Evolutionary conservation across 2,797 vertebrate species (phyloP).

Genomic region (Onychomys leucogaster): DNA sequence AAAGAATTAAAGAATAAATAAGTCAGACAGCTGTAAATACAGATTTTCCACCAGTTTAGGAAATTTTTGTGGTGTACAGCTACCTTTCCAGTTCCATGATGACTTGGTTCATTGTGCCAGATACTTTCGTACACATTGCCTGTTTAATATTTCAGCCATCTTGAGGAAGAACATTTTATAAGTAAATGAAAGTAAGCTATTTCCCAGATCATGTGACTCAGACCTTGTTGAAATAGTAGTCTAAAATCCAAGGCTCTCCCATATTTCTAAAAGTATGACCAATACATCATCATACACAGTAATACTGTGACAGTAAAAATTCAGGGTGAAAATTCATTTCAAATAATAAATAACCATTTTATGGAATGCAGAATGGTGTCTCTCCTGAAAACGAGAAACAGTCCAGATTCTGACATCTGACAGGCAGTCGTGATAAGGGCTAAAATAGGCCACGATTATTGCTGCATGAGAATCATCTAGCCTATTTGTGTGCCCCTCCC

Average conservation of each 20-base stretch:
- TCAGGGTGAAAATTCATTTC: neutral
- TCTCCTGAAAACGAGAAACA: slow-evolving; percentile 2
- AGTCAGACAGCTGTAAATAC: neutral
- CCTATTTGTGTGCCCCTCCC: slow-evolving; percentile 41
- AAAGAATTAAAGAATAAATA: slow-evolving; percentile 45
- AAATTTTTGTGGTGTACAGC: neutral
- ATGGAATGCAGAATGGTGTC: neutral
- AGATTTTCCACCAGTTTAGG: neutral
- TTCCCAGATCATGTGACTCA: neutral
- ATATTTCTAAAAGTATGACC: neutral
- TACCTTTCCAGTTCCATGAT: neutral
- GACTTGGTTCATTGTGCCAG: neutral
- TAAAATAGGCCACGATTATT: slow-evolving; percentile 51
- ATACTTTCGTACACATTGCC: neutral
- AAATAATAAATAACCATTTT: slow-evolving; percentile 45
- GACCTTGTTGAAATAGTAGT: neutral
- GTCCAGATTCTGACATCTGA: neutral
- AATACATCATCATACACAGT: neutral
- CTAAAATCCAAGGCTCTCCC: neutral
- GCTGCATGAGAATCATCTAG: slow-evolving; percentile 36
- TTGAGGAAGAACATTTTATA: slow-evolving; percentile 27
- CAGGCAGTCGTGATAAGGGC: neutral
- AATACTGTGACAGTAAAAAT: slow-evolving; percentile 19
- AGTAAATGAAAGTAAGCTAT: slow-evolving; percentile 35
- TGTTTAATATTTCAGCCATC: neutral